These are phyloP conservation scores for Lucifuga dentata DNA, from an alignment of 2,113 vertebrate genomes.

Conservation along the genomic window DNA sequence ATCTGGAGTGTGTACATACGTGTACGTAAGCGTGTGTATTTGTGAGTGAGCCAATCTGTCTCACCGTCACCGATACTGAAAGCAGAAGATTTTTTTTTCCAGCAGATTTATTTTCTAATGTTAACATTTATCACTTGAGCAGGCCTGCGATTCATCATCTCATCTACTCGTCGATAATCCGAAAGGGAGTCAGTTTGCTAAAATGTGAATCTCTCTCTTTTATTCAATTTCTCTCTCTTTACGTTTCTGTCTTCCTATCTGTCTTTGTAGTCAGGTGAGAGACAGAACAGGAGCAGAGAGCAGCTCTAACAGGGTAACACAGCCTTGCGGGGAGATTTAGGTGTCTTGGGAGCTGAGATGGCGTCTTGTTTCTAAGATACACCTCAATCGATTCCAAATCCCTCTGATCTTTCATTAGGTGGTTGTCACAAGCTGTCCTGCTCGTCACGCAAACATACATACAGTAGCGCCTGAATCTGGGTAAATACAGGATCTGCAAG, in stretches of 20 bases:
- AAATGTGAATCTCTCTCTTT: conserved; percentile 69
- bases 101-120: conserved; percentile 89
- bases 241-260: conserved; percentile 19
- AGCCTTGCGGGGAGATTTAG: conserved; percentile 54
- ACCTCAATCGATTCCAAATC: conserved; percentile 59
- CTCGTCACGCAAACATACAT: conserved; percentile 29
- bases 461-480: not conserved
- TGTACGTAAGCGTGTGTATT: conserved; percentile 15
- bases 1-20: conserved; percentile 54
- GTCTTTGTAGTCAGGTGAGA: conserved; percentile 45
- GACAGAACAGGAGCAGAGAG: conserved; percentile 7
- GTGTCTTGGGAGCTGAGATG: conserved; percentile 49
- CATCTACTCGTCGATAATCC: conserved; percentile 81
- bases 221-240: conserved; percentile 22
- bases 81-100: conserved; percentile 82
- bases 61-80: conserved; percentile 67
- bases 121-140: conserved; percentile 86
- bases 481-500: conserved; percentile 30
- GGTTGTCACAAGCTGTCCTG: conserved; percentile 53
- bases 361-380: conserved; percentile 47
- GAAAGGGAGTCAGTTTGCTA: conserved; percentile 76
- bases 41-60: conserved; percentile 59
- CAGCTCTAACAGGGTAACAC: conserved; percentile 24
- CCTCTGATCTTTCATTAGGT: conserved; percentile 68
- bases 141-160: conserved; percentile 79